Percentiles rank a stretch among this genome's conserved stretches.
These are phyloP conservation scores for Zenarchopterus dispar DNA, from an alignment of 2,797 vertebrate genomes.

Conservation along the genomic window DNA sequence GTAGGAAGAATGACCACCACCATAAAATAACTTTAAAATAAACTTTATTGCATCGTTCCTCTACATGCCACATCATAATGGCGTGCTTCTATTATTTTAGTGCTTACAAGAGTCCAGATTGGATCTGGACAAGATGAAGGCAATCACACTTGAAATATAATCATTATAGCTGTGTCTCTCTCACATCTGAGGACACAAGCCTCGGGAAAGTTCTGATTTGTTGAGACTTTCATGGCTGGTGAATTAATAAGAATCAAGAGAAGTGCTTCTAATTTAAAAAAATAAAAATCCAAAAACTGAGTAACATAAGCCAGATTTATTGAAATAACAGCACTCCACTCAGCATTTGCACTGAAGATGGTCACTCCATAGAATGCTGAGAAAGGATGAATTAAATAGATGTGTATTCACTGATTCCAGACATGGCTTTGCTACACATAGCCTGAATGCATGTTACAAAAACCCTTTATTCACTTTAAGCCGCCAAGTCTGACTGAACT, in stretches of 20 bases:
- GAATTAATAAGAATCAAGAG: neutral
- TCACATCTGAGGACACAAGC: neutral
- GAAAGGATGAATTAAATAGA: neutral
- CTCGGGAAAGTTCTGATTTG: too few species aligned
- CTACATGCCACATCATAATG: conserved; percentile 7
- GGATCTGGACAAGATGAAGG: conserved; percentile 4
- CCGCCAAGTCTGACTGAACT: neutral
- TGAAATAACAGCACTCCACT: neutral
- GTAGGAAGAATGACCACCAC: conserved; percentile 11
- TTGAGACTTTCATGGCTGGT: too few species aligned
- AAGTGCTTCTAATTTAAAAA: conserved; percentile 6
- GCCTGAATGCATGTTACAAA: conserved; percentile 7
- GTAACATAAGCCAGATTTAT: neutral
- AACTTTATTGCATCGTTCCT: conserved; percentile 56
- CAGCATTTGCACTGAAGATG: too few species aligned
- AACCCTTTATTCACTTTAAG: neutral
- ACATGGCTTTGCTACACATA: conserved; percentile 17
- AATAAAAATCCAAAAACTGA: neutral
- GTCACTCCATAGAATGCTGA: too few species aligned
- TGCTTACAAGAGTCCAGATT: conserved; percentile 18
- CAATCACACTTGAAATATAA: conserved; percentile 1
- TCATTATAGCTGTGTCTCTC: neutral
- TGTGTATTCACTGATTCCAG: neutral
- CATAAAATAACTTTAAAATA: conserved; percentile 27
- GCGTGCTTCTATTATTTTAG: conserved; percentile 5